phyloP scores from a whole-genome alignment of 2,113 vertebrate genomes.

The Erythrolamprus reginae region DNA sequence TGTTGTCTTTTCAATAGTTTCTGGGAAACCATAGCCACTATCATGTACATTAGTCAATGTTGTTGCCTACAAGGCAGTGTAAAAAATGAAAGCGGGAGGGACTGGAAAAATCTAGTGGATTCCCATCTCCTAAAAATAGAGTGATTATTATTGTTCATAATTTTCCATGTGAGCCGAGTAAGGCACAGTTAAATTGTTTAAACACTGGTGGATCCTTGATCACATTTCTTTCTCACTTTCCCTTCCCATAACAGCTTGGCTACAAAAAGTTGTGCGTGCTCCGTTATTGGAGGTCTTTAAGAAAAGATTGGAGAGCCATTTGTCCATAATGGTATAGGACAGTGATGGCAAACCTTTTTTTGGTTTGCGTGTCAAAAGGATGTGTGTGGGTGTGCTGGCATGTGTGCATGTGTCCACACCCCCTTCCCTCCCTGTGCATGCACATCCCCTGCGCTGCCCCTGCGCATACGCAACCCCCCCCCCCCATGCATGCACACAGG shows the following conservation, averaged over 20 bases:
- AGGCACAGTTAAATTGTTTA: not conserved
- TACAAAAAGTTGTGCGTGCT: not conserved
- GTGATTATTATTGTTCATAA: accelerated
- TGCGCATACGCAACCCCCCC: too few relatives aligned
- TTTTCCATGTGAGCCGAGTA: not conserved
- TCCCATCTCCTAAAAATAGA: not conserved
- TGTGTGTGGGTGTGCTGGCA: too few relatives aligned
- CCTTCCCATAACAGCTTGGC: not conserved
- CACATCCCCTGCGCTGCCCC: too few relatives aligned
- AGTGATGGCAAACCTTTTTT: too few relatives aligned
- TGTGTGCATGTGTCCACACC: too few relatives aligned
- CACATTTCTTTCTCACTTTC: accelerated
- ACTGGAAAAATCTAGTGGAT: not conserved
- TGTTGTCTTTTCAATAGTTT: accelerated
- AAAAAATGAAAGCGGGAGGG: accelerated
- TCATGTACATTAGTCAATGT: not conserved
- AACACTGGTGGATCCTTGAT: not conserved
- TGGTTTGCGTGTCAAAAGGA: too few relatives aligned
- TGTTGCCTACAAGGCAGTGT: not conserved
- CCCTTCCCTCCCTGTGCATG: too few relatives aligned
- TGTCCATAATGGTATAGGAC: not conserved
- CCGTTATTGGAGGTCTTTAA: not conserved
- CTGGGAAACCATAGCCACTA: not conserved
- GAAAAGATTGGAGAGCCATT: not conserved
- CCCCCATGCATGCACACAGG: too few relatives aligned